These are phyloP conservation scores for Oreochromis niloticus DNA, from an alignment of 2,113 vertebrate genomes.

Conservation along the genomic window DNA sequence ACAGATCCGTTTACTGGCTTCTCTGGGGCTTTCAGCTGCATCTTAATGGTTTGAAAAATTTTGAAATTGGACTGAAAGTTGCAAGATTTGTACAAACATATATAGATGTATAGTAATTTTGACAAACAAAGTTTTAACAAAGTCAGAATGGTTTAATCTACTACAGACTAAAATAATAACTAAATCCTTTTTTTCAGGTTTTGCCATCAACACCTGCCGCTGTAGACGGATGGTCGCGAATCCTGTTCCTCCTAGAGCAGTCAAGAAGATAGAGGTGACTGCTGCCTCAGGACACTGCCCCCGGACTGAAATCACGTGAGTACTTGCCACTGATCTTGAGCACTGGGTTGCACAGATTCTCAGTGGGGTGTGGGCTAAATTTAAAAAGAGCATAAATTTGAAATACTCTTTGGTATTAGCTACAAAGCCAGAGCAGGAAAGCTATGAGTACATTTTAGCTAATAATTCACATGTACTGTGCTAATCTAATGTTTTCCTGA, in stretches of 20 bases:
- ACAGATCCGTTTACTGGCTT: not conserved
- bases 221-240: accelerated
- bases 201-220: accelerated
- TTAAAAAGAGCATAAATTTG: not conserved
- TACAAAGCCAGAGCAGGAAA: not conserved
- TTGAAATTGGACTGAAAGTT: not conserved
- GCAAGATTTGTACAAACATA: not conserved
- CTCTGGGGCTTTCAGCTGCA: not conserved
- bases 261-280: not conserved
- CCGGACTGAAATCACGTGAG: slow-evolving; percentile 17
- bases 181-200: not conserved
- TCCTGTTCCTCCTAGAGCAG: accelerated
- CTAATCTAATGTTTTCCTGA: not conserved
- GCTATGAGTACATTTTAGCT: not conserved
- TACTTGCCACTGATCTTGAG: not conserved
- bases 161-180: not conserved
- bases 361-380: not conserved
- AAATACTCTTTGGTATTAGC: not conserved
- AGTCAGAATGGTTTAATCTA: not conserved
- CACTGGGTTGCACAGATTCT: not conserved
- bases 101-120: not conserved
- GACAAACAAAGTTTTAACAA: not conserved
- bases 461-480: not conserved
- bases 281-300: slow-evolving; percentile 20
- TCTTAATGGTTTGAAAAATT: not conserved